Base-by-base conservation (phyloP, 1,140 invertebrate species). In the Zaprionus camerounensis region DNA sequence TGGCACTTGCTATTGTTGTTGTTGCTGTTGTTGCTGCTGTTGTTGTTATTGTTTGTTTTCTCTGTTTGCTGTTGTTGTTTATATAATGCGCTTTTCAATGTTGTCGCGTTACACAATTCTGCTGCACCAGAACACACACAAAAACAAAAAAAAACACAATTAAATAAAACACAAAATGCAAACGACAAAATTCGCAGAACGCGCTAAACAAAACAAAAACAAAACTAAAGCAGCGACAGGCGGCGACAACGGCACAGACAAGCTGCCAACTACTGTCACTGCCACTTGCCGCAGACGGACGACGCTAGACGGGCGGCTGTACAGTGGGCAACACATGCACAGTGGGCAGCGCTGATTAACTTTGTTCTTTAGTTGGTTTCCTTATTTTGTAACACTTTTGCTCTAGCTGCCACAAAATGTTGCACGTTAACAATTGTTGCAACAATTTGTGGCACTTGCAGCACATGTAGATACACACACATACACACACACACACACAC, bases 301-400 rank as follows among this genome's bases (percentile, higher is more conserved):
- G 41, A 15, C 6, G n/a, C 41, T 38, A 38, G 36, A 38, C 41
- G 41, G 41, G 46, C 46, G 46, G 46, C 9, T 20, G 46, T 20
- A 46, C 41, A 15, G 41, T n/a, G 11, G 46, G 53, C 5, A 24
- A 6, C 24, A 41, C 58, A 31, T 28, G 57, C 34, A 70, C 57
- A 15, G 41, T 17, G 72, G 28, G 36, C 58, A 46, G 36, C 22
- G 20, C 20, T 34, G 31, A 34, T 34, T 3, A 34, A 34, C 9
- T 34, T 34, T 34, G 31, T 34, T 34, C 31, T 34, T 34, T 31
- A 9, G 11, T 20, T n/a, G 3, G n/a, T 57, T 82, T 41, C n/a
- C 1, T n/a, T 41, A 51, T 59, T 61, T 80, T 51, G 55, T 70
- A 76, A 68, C 71, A 85, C 82, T 82, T 75, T 78, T 72, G 70